These are phyloP conservation scores for Paramisgurnus dabryanus DNA, from an alignment of 2,113 vertebrate species.

Conservation along the genomic window DNA sequence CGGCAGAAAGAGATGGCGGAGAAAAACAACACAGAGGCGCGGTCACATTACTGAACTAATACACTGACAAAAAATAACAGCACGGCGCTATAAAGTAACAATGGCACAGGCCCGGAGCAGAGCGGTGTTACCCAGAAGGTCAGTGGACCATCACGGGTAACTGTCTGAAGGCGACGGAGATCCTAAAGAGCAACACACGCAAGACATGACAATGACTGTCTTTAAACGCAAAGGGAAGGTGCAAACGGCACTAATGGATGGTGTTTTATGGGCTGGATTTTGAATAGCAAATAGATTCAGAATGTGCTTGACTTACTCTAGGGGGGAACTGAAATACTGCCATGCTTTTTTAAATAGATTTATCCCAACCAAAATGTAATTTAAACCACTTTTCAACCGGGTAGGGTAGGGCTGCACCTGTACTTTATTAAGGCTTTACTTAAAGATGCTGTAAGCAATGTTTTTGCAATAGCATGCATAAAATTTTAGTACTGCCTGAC, in stretches of 20 bases:
- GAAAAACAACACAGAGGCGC: conserved; percentile 20
- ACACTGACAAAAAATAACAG: conserved; percentile 63
- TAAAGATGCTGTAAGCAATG: background rate
- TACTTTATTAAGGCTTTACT: background rate
- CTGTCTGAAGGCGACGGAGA: background rate
- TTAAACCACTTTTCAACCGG: background rate
- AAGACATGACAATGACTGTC: background rate
- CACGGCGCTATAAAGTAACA: conserved; percentile 54
- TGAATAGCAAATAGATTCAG: conserved; percentile 27
- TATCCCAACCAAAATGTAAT: conserved; percentile 13
- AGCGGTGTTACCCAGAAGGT: conserved; percentile 3
- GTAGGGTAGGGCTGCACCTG: background rate
- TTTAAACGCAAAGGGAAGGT: background rate
- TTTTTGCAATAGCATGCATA: background rate
- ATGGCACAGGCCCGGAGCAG: background rate
- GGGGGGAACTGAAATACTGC: conserved; percentile 22
- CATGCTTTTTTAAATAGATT: conserved; percentile 10
- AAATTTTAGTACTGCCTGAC: background rate
- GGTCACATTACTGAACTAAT: conserved; percentile 59
- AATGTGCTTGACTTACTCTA: background rate
- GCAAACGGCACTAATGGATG: background rate
- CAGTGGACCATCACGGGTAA: conserved; percentile 32
- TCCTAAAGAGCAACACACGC: background rate
- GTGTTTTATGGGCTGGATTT: conserved; percentile 15
- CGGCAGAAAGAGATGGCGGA: conserved; percentile 49